These are phyloP conservation scores for Phyllopteryx taeniolatus DNA, from an alignment of 2,113 vertebrate genomes.

Conservation along the genomic window DNA sequence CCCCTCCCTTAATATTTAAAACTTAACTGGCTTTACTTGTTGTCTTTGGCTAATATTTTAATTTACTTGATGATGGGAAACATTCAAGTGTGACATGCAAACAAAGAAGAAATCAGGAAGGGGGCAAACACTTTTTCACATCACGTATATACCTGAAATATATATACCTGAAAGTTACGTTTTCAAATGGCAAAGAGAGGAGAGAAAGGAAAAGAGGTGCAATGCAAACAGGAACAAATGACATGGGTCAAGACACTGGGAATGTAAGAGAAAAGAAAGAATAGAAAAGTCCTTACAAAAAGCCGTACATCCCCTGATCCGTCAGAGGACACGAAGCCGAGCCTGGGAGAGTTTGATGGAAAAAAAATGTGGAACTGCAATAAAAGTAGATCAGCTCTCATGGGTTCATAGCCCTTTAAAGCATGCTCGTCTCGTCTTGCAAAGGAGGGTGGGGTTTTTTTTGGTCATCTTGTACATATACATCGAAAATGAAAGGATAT, in stretches of 20 bases:
- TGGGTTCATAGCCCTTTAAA: background rate
- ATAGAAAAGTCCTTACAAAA: slow-evolving; percentile 68
- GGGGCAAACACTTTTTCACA: too few relatives aligned
- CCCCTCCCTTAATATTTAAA: too few relatives aligned
- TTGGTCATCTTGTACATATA: background rate
- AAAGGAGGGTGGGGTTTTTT: background rate
- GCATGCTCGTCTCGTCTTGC: background rate
- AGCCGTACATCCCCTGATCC: slow-evolving; percentile 68
- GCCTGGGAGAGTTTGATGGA: slow-evolving; percentile 56
- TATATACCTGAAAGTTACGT: too few relatives aligned
- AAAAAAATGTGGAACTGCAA: slow-evolving; percentile 49
- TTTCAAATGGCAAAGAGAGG: background rate
- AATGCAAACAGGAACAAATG: slow-evolving; percentile 3
- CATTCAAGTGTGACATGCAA: too few relatives aligned
- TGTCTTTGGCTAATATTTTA: too few relatives aligned
- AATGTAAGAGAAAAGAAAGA: slow-evolving; percentile 18
- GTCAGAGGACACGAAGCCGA: slow-evolving; percentile 45
- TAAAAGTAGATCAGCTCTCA: slow-evolving; percentile 29
- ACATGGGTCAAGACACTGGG: slow-evolving; percentile 11
- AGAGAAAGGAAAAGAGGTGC: background rate
- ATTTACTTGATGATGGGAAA: too few relatives aligned
- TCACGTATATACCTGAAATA: too few relatives aligned
- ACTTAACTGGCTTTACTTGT: too few relatives aligned
- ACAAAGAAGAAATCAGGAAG: too few relatives aligned
- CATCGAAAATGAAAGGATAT: slow-evolving; percentile 1